Conservation (phyloP, 2,113 vertebrate species). For the Argyrosomus japonicus region DNA sequence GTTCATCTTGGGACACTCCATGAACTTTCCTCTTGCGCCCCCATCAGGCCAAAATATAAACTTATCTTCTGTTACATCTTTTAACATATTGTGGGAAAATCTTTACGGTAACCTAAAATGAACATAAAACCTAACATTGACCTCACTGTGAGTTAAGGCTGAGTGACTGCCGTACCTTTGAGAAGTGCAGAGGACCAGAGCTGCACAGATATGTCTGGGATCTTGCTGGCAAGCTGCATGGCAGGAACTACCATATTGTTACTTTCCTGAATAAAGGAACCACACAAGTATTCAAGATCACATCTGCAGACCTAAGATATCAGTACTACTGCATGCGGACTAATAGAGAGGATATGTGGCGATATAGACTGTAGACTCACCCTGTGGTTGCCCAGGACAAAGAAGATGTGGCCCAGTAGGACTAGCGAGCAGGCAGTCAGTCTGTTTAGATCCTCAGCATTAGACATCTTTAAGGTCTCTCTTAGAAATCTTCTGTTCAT, state of each 20-base stretch:
- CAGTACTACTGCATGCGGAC: background rate
- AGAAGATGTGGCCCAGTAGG: constrained; percentile 95
- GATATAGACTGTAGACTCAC: constrained; percentile 86
- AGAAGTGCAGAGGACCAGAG: constrained; percentile 93
- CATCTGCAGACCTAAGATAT: background rate
- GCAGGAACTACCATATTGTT: constrained; percentile 96
- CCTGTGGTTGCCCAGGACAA: constrained; percentile 93
- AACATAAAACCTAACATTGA: background rate
- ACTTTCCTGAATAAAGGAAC: constrained; percentile 85
- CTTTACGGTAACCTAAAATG: background rate
- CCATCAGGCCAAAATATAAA: constrained; percentile 35
- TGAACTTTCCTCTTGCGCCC: constrained; percentile 9
- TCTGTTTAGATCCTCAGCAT: constrained; percentile 93
- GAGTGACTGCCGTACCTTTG: constrained; percentile 81
- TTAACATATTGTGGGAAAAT: background rate
- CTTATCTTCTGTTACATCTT: background rate
- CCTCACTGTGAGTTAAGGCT: background rate
- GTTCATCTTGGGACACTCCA: background rate
- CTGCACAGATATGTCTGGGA: constrained; percentile 95
- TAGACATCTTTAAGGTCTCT: constrained; percentile 95
- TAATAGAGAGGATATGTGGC: constrained; percentile 85
- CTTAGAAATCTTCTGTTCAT: constrained; percentile 88
- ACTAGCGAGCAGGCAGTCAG: constrained; percentile 93
- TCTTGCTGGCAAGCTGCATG: constrained; percentile 96
- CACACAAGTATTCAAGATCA: background rate